Evolutionary conservation across 2,888 invertebrate genomes (phyloP).

Genomic region (Calliopum simillimum): DNA sequence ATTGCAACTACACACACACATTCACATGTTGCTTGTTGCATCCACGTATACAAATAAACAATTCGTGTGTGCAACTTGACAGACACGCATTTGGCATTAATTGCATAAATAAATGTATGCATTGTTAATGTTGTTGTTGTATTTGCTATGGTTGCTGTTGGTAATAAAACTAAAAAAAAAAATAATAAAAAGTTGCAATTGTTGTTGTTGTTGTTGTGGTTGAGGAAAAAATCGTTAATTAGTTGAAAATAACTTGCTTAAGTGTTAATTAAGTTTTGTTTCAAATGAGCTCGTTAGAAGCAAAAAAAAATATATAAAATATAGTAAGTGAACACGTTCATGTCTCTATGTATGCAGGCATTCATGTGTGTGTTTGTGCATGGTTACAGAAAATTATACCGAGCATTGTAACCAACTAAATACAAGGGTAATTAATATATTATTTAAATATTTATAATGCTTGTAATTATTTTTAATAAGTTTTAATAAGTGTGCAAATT

Average conservation of each 20-base stretch:
- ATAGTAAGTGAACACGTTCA: constrained; percentile 27
- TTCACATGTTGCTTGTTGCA: neutral
- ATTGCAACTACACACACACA: constrained; percentile 5
- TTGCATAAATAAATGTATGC: constrained; percentile 52
- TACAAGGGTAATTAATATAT: constrained; percentile 24
- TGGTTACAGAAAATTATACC: neutral
- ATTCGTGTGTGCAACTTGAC: constrained; percentile 53
- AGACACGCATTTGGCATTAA: constrained; percentile 64
- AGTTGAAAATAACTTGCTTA: constrained; percentile 53
- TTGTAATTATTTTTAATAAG: constrained; percentile 45
- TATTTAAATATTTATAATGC: constrained; percentile 45
- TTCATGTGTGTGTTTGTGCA: constrained; percentile 1
- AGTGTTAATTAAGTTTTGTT: constrained; percentile 55
- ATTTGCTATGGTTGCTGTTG: constrained; percentile 34
- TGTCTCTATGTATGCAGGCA: constrained; percentile 34
- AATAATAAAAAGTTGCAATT: constrained; percentile 32
- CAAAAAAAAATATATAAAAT: too few relatives aligned
- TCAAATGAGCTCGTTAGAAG: constrained; percentile 45
- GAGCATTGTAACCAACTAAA: neutral
- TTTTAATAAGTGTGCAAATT: constrained; percentile 43
- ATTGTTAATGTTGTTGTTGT: constrained; percentile 40
- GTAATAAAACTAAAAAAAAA: constrained; percentile 27
- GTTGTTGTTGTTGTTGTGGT: constrained; percentile 31
- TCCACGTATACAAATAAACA: constrained; percentile 19
- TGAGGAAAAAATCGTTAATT: constrained; percentile 50